These are phyloP conservation scores for Eledona agricola DNA, from an alignment of 2,888 invertebrate species.

Conservation along the genomic window DNA sequence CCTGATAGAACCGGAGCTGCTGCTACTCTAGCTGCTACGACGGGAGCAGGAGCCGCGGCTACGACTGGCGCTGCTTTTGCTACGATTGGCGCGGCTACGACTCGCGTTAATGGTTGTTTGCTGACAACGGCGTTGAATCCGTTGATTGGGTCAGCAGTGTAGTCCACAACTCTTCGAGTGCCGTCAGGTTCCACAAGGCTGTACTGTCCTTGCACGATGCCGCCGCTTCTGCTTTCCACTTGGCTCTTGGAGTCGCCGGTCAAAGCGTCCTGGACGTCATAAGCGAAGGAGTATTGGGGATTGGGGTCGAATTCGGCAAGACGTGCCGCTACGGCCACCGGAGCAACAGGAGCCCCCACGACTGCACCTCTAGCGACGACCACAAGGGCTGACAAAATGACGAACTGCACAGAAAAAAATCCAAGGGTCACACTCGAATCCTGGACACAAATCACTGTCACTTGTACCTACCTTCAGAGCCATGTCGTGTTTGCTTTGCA, in stretches of 20 bases:
- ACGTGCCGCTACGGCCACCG: slow-evolving; percentile 62
- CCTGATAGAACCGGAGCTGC: slow-evolving; percentile 58
- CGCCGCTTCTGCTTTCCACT: slow-evolving; percentile 67
- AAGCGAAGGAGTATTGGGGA: slow-evolving; percentile 74
- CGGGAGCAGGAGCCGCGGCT: slow-evolving; percentile 48
- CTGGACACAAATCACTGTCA: too few relatives aligned
- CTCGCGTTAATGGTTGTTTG: slow-evolving; percentile 65
- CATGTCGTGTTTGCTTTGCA: slow-evolving; percentile 40
- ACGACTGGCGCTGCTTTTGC: slow-evolving; percentile 51
- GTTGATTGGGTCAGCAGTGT: slow-evolving; percentile 72
- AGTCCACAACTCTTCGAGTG: slow-evolving; percentile 69
- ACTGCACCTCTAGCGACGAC: slow-evolving; percentile 47
- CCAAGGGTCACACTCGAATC: too few relatives aligned
- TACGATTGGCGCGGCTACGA: slow-evolving; percentile 56
- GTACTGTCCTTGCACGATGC: slow-evolving; percentile 72
- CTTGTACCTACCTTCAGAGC: slow-evolving; percentile 50
- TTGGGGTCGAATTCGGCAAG: slow-evolving; percentile 67
- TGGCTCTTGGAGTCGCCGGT: slow-evolving; percentile 70
- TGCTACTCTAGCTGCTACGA: slow-evolving; percentile 48
- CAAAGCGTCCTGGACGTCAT: slow-evolving; percentile 73
- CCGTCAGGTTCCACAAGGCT: slow-evolving; percentile 73
- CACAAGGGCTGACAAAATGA: slow-evolving; percentile 47
- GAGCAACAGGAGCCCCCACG: slow-evolving; percentile 54
- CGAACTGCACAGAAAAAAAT: slow-evolving; percentile 43
- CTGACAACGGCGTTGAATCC: slow-evolving; percentile 75